Evolutionary conservation across 53 echinoderm and acorn worm species (phyloP).

Genomic region (Echinarachnius parma): DNA sequence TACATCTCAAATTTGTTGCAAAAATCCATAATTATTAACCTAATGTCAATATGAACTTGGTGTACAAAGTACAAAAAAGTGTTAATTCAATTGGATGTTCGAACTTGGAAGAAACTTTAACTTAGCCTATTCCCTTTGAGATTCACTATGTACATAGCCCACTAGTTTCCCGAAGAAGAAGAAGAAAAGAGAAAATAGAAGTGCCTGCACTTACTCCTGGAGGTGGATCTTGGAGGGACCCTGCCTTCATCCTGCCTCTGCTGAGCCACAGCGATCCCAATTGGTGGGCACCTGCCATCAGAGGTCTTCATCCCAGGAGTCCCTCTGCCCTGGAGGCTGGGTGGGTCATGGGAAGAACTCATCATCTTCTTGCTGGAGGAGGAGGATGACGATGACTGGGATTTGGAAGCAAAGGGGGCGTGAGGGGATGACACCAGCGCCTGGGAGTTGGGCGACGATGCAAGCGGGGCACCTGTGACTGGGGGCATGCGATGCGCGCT

Average conservation of each 20-base stretch:
- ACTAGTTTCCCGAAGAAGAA: too few species aligned
- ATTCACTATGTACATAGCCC: too few species aligned
- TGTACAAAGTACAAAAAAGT: too few species aligned
- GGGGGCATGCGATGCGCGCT: conserved; percentile 6
- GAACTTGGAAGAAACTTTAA: too few species aligned
- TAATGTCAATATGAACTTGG: too few species aligned
- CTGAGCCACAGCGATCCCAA: conserved; percentile 93
- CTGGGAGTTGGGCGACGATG: conserved; percentile 16
- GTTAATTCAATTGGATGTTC: too few species aligned
- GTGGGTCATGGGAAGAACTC: conserved; percentile 12
- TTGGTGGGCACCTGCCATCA: conserved; percentile 82
- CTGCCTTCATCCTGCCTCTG: conserved; percentile 74
- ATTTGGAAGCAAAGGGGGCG: background rate
- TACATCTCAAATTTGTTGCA: too few species aligned
- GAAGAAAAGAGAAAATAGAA: too few species aligned
- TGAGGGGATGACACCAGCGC: conserved; percentile 6
- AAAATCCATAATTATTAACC: too few species aligned
- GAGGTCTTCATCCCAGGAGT: conserved; percentile 68
- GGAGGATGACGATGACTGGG: conserved; percentile 6
- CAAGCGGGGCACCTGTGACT: conserved; percentile 8
- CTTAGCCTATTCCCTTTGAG: too few species aligned
- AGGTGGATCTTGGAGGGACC: conserved; percentile 20
- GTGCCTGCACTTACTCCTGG: conserved; percentile 26
- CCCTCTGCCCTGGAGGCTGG: conserved; percentile 47
- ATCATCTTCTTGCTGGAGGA: conserved; percentile 29